These are phyloP conservation scores for Steinernema khuongi DNA, from an alignment of 1,140 invertebrate species.

Conservation along the genomic window DNA sequence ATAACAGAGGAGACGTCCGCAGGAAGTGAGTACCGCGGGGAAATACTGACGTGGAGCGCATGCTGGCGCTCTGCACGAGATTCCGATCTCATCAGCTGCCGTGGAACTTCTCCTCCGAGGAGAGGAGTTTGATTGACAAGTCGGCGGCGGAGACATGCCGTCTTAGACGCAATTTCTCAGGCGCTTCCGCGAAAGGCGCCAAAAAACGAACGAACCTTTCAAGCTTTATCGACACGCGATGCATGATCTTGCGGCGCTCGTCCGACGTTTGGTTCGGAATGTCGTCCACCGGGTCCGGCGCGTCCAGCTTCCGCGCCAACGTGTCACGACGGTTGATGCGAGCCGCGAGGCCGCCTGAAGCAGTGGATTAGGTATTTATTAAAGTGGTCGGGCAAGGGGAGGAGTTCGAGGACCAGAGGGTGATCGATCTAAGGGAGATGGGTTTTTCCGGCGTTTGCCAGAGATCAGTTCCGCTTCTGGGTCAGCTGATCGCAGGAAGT, in stretches of 20 bases:
- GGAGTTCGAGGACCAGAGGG: neutral
- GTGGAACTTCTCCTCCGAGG: neutral
- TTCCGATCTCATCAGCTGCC: constrained; percentile 5
- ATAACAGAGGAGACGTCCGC: too few relatives aligned
- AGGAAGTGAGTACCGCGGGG: too few relatives aligned
- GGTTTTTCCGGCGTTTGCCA: too few relatives aligned
- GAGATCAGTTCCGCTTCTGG: too few relatives aligned
- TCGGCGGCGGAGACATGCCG: neutral
- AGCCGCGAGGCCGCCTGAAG: constrained; percentile 67
- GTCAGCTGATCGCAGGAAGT: too few relatives aligned
- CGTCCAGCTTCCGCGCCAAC: constrained; percentile 83
- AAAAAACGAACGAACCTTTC: constrained; percentile 66
- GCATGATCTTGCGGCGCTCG: constrained; percentile 84
- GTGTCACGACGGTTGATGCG: constrained; percentile 92
- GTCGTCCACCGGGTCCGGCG: constrained; percentile 86
- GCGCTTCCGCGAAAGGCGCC: constrained; percentile 10
- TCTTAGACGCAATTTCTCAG: neutral
- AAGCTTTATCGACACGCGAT: constrained; percentile 85
- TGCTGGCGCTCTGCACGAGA: neutral
- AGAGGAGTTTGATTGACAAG: neutral
- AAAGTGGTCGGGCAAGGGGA: neutral
- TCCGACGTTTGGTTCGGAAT: constrained; percentile 83
- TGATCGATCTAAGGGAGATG: too few relatives aligned
- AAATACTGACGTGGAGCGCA: too few relatives aligned
- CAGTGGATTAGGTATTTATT: neutral